Evolutionary conservation across 2,113 vertebrate genomes (phyloP), one percentile per base, ranked within the genome.

Genomic region (Ailurus styani): DNA sequence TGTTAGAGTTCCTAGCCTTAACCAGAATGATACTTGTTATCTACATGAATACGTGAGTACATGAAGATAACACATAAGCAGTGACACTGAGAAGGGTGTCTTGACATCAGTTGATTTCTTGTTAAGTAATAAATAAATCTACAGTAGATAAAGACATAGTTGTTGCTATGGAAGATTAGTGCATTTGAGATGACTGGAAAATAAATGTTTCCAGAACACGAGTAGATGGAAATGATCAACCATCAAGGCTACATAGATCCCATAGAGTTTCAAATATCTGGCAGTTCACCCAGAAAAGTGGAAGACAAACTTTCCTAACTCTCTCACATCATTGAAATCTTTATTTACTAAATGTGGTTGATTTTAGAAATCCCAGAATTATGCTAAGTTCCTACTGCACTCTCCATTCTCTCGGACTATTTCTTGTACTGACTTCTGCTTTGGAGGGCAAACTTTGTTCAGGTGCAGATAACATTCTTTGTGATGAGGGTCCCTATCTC

Each of bases 121-220:
- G 64, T 72, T 96, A 96, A 88, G 81, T 72, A 68, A 47, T 73
- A 93, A 79, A 85, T 83, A 81, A 75, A 12, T n/a, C 75, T 84
- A 81, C 88, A 96, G 90, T 52, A 70, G 78, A 29, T 57, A 79
- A 88, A 91, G 40, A 20, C 66, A 78, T 73, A 91, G 75, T 91
- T 98, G 95, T 91, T 73, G 34, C 40, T 86, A 13, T 60, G 70
- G 93, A 93, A 84, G 55, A 29, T 54, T 81, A 23, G 60, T 11
- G 5, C 47, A 87, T 73, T 40, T 93, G 23, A 91, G 37, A 93
- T 81, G 18, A 82, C 93, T 60, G 2, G 12, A 52, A 40, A 96
- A 70, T 73, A 54, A 90, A 77, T 83, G 40, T 87, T 93, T 9
- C 34, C 83, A 81, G 70, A 52, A 87, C 13, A 23, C 23, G 14